These are phyloP conservation scores for Flexamia atlantica DNA, from an alignment of 2,888 invertebrate species.

Conservation along the genomic window DNA sequence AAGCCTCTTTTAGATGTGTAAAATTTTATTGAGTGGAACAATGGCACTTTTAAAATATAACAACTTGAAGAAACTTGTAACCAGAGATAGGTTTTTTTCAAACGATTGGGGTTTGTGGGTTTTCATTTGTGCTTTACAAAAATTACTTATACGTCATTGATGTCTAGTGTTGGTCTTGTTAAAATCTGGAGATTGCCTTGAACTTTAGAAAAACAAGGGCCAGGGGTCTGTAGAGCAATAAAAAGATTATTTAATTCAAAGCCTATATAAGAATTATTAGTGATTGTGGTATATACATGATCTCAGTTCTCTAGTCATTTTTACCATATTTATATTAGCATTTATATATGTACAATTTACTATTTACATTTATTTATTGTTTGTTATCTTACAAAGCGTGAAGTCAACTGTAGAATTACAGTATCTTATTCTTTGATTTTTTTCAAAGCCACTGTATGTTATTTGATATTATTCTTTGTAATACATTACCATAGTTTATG, in stretches of 20 bases:
- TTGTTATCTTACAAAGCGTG: not conserved
- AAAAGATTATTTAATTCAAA: conserved; percentile 21
- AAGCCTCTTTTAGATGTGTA: no score
- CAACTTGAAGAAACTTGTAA: no score
- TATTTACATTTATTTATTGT: conserved; percentile 1
- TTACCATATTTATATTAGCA: conserved; percentile 7
- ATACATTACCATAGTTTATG: conserved; percentile 6
- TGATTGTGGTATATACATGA: conserved; percentile 13
- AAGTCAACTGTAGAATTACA: not conserved
- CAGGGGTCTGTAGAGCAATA: conserved; percentile 16
- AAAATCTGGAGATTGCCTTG: not conserved
- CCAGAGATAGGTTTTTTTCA: no score
- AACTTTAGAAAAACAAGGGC: not conserved
- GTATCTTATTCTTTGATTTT: not conserved
- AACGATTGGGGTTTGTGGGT: no score
- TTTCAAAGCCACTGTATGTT: conserved; percentile 41
- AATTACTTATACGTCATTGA: no score
- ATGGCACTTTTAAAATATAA: no score
- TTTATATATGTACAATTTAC: no score
- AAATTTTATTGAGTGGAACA: no score
- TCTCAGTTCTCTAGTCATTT: conserved; percentile 42
- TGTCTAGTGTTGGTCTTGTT: not conserved
- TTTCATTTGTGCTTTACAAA: no score
- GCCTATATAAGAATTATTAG: conserved; percentile 41
- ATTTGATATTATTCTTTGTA: not conserved